Conservation (phyloP, 2,113 vertebrate genomes). For the Pygoscelis antarcticus region DNA sequence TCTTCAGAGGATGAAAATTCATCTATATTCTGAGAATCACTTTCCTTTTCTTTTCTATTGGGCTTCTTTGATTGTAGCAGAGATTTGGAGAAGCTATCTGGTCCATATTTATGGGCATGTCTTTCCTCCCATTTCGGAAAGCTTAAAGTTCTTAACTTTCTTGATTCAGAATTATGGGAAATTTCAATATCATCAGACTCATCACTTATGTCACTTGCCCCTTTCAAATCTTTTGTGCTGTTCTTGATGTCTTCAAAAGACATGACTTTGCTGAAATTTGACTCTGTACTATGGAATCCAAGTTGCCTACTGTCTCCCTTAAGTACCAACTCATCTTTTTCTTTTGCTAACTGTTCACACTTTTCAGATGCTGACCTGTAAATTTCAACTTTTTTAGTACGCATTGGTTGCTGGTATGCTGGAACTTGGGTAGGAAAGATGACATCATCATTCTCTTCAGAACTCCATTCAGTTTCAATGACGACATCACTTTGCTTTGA, state of each 20-base stretch:
- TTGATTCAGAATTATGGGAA: background rate
- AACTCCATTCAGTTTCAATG: constrained; percentile 59
- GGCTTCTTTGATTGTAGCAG: background rate
- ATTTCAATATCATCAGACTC: constrained; percentile 88
- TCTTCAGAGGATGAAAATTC: constrained; percentile 87
- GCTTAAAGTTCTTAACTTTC: background rate
- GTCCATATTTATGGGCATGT: background rate
- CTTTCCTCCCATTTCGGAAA: background rate
- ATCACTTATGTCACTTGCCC: constrained; percentile 74
- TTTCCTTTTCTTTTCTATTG: background rate
- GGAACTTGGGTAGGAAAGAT: constrained; percentile 58
- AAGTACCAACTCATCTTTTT: background rate
- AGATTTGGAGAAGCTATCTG: background rate
- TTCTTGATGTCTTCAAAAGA: background rate
- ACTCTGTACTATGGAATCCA: background rate
- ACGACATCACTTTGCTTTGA: background rate
- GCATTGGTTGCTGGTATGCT: background rate
- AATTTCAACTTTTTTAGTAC: background rate
- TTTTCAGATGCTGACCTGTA: background rate
- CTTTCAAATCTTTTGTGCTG: constrained; percentile 10
- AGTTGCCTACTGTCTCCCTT: background rate
- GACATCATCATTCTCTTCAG: constrained; percentile 57
- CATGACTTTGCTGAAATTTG: background rate
- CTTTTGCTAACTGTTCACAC: constrained; percentile 31
- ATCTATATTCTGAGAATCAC: constrained; percentile 73